Conservation (phyloP, 1,140 invertebrate species). For the Colletes latitarsis region DNA sequence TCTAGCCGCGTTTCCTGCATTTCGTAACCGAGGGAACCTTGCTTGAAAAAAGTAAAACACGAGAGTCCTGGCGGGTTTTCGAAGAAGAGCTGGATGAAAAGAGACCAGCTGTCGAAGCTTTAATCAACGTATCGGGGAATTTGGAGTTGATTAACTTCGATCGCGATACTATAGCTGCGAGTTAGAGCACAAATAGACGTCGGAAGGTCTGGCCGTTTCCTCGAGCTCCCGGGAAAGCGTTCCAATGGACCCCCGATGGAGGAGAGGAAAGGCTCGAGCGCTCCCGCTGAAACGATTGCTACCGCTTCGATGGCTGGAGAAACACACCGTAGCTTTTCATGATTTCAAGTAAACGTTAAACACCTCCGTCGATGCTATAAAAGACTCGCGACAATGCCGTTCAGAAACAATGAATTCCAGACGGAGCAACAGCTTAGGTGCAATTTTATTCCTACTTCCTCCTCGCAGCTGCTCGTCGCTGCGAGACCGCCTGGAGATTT, state of each 20-base stretch:
- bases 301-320: not conserved
- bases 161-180: constrained; percentile 7
- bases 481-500: not conserved
- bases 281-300: not conserved
- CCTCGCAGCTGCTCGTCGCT: no score
- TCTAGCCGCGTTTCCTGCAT: no score
- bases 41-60: not conserved
- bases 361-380: not conserved
- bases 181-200: not conserved
- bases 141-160: constrained; percentile 41
- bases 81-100: not conserved
- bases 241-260: not conserved
- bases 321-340: constrained; percentile 7
- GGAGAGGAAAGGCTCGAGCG: not conserved
- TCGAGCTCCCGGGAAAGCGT: not conserved
- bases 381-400: constrained; percentile 21
- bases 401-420: constrained; percentile 6
- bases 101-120: not conserved
- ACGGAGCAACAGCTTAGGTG: not conserved
- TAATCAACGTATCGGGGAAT: constrained; percentile 28
- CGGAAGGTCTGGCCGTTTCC: not conserved
- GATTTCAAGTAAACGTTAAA: constrained; percentile 34
- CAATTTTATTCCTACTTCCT: not conserved
- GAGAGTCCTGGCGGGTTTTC: not conserved
- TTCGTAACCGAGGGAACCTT: not conserved